A percentile compares a stretch with the other conserved stretches of the same genome.
phyloP scores from a whole-genome alignment of 2,888 invertebrate species.

The Galerucella nymphaeae region DNA sequence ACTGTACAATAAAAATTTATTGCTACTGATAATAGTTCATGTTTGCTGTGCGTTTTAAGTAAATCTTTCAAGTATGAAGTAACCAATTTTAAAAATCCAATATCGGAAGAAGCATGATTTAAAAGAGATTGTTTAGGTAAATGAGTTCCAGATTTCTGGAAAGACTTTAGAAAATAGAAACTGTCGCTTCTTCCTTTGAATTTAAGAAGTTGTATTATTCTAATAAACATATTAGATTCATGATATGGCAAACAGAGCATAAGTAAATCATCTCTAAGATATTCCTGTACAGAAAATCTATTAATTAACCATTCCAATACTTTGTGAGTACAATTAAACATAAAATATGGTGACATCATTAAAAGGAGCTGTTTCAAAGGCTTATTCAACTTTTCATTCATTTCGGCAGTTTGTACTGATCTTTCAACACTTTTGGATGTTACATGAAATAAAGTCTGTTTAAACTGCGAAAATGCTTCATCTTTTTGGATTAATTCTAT shows the following conservation, averaged over 20 bases:
- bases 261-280: constrained; percentile 85
- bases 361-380: constrained; percentile 83
- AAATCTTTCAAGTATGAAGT: constrained; percentile 70
- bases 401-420: constrained; percentile 77
- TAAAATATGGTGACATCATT: constrained; percentile 87
- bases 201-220: constrained; percentile 80
- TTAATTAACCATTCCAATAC: constrained; percentile 95
- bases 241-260: constrained; percentile 90
- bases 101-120: constrained; percentile 76
- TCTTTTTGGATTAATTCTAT: constrained; percentile 83
- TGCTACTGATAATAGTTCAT: constrained; percentile 74
- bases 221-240: constrained; percentile 89
- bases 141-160: constrained; percentile 81
- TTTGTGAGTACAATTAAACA: constrained; percentile 86
- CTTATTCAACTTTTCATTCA: constrained; percentile 81
- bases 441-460: constrained; percentile 80
- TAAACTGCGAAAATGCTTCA: constrained; percentile 77
- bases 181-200: constrained; percentile 71
- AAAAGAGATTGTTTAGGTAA: constrained; percentile 78
- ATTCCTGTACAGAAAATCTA: constrained; percentile 88
- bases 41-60: constrained; percentile 72
- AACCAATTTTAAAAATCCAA: constrained; percentile 73
- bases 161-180: constrained; percentile 81
- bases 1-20: constrained; percentile 86
- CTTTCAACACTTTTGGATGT: constrained; percentile 84